Percentiles rank a stretch among this genome's conserved stretches.
Conservation (phyloP, 2,797 vertebrate species). For the Pyrocephalus nanus region DNA sequence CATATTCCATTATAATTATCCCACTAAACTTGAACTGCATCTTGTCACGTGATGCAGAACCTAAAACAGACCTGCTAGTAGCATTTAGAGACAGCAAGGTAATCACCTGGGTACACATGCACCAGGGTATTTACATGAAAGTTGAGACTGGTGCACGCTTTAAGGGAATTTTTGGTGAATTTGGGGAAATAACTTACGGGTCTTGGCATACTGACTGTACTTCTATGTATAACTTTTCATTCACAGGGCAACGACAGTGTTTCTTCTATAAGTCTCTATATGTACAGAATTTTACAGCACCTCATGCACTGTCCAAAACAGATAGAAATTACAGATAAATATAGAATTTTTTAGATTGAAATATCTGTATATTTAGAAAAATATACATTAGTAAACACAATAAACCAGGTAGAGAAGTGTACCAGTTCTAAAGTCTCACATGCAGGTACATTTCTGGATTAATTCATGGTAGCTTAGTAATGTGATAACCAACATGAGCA, state of each 20-base stretch:
- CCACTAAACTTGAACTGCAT: not conserved
- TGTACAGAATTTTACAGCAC: conserved; percentile 61
- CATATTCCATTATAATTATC: not conserved
- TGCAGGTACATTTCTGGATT: conserved; percentile 59
- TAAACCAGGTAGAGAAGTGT: conserved; percentile 52
- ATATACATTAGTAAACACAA: conserved; percentile 69
- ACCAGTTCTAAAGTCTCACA: conserved; percentile 46
- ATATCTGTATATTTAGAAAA: conserved; percentile 69
- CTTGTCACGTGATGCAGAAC: not conserved
- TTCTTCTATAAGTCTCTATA: conserved; percentile 44
- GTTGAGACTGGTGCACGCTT: not conserved
- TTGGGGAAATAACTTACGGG: not conserved
- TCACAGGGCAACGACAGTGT: conserved; percentile 32
- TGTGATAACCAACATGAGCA: conserved; percentile 35
- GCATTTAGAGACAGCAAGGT: not conserved
- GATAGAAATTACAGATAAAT: conserved; percentile 69
- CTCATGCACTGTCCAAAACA: conserved; percentile 59
- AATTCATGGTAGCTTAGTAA: conserved; percentile 36
- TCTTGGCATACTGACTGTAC: not conserved
- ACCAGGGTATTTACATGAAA: conserved; percentile 1
- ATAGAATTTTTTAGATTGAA: conserved; percentile 58
- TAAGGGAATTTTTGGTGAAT: not conserved
- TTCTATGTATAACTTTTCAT: conserved; percentile 9
- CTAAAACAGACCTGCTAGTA: not conserved
- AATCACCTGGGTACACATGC: not conserved